phyloP scores from a whole-genome alignment of 2,113 vertebrate genomes.

The Promerops cafer region DNA sequence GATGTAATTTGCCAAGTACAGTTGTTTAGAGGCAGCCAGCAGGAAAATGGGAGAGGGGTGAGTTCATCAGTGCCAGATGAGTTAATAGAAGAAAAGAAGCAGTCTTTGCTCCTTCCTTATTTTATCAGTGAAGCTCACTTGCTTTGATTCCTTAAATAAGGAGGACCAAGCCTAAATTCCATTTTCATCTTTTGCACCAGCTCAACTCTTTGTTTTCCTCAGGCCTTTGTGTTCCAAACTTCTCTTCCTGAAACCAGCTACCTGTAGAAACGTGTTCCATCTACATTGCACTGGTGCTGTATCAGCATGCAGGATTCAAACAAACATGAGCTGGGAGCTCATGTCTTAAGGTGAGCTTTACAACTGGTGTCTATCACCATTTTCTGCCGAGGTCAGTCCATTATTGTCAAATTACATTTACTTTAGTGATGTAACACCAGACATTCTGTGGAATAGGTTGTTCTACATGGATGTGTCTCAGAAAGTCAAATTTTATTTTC shows the following conservation, averaged over 20 bases:
- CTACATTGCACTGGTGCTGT: neutral
- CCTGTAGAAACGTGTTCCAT: rapidly evolving
- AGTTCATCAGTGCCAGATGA: neutral
- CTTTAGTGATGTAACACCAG: neutral
- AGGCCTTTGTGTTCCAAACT: neutral
- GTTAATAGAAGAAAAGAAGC: neutral
- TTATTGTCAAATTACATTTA: neutral
- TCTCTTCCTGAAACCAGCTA: neutral
- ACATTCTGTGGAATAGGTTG: neutral
- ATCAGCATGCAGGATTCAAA: neutral
- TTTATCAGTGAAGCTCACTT: neutral
- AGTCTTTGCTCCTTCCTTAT: neutral
- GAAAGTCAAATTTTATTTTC: neutral
- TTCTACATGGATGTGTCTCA: neutral
- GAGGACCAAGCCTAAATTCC: neutral
- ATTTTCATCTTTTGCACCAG: neutral
- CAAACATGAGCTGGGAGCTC: neutral
- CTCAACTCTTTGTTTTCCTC: neutral
- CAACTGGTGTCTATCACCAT: neutral
- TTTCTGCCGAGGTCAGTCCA: neutral
- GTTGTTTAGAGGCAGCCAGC: constrained; percentile 11
- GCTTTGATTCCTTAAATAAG: neutral
- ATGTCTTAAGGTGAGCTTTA: neutral
- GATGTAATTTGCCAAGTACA: neutral
- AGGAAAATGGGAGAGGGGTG: neutral